Percentiles rank a stretch among this genome's conserved stretches.
Evolutionary conservation across 2,797 vertebrate species (phyloP).

Genomic region (Synaphobranchus kaupii): DNA sequence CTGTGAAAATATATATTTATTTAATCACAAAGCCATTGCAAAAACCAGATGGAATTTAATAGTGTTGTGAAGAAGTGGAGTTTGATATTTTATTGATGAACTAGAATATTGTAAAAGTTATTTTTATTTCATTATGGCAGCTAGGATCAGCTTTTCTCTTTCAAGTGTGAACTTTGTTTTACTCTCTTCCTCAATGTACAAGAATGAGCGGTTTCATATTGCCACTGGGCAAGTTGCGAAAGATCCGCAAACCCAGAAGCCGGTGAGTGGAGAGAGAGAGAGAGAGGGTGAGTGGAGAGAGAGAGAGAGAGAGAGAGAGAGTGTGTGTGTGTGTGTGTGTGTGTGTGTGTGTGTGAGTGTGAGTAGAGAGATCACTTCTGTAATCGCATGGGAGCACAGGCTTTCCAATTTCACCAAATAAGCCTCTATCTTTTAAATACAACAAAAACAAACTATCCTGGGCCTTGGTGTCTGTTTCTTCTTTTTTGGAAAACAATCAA

Average conservation of each 20-base stretch:
- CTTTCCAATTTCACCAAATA: constrained; percentile 74
- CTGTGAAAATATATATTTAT: neutral
- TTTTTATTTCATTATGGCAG: constrained; percentile 61
- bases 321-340: constrained; percentile 48
- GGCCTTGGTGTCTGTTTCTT: constrained; percentile 70
- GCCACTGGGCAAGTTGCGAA: constrained; percentile 89
- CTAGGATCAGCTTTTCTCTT: constrained; percentile 67
- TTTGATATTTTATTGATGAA: constrained; percentile 74
- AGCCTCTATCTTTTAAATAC: constrained; percentile 69
- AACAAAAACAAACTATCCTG: constrained; percentile 74
- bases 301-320: constrained; percentile 44
- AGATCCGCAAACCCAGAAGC: constrained; percentile 79
- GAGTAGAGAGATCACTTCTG: constrained; percentile 60
- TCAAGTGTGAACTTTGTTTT: constrained; percentile 74
- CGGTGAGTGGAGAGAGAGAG: constrained; percentile 75
- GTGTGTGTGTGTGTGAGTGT: constrained; percentile 43
- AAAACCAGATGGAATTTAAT: constrained; percentile 62
- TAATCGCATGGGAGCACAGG: constrained; percentile 72
- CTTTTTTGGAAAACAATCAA: constrained; percentile 80
- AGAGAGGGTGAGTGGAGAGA: constrained; percentile 75
- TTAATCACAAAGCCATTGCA: neutral
- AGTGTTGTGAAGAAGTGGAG: constrained; percentile 55
- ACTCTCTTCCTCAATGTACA: constrained; percentile 72
- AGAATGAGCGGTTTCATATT: constrained; percentile 92
- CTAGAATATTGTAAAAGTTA: constrained; percentile 63